Evolutionary conservation across 2,888 invertebrate species (phyloP).

Genomic region (Onthophagus sagittarius): DNA sequence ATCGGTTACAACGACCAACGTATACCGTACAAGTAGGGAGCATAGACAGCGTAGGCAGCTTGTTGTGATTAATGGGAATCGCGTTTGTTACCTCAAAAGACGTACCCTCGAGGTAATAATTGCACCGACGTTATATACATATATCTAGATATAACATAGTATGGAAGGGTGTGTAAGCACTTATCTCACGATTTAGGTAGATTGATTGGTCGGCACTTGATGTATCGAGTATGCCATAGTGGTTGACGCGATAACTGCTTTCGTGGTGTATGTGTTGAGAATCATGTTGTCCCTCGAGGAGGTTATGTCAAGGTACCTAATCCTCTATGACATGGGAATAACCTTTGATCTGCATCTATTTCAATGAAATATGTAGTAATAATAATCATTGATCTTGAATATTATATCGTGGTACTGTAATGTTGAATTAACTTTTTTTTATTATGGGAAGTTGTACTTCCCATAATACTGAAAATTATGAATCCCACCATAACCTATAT

Average conservation of each 20-base stretch:
- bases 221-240: not conserved
- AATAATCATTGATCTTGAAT: too few species aligned
- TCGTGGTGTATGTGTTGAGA: not conserved
- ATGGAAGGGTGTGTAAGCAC: not conserved
- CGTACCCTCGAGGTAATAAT: not conserved
- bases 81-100: conserved; percentile 9
- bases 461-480: too few species aligned
- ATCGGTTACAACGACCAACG: not conserved
- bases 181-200: not conserved
- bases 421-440: too few species aligned
- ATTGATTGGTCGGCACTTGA: not conserved
- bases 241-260: not conserved
- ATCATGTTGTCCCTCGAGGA: not conserved
- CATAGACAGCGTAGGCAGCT: too few species aligned
- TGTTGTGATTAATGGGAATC: not conserved
- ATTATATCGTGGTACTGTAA: too few species aligned
- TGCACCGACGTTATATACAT: not conserved
- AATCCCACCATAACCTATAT: too few species aligned
- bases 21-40: too few species aligned
- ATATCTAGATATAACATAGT: not conserved
- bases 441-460: too few species aligned
- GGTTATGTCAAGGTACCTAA: not conserved
- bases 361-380: too few species aligned
- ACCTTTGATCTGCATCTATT: too few species aligned
- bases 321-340: too few species aligned